Base-by-base conservation (phyloP, 2,888 invertebrate species). In the Epistrophella euchroma region DNA sequence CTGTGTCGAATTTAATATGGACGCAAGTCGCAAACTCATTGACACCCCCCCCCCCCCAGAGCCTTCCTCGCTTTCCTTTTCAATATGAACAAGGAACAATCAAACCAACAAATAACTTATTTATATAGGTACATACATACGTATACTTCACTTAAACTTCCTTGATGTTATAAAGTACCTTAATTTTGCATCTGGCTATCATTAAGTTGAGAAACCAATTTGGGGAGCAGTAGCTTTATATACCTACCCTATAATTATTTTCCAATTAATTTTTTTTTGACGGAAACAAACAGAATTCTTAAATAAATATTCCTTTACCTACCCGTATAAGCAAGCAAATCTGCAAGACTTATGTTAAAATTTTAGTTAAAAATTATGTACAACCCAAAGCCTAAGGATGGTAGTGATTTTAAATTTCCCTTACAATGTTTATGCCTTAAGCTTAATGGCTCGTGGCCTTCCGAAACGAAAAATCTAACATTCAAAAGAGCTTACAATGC, bases 361-460 rank as follows among this genome's bases (percentile, higher is more conserved):
- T n/a, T 25, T 25, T 6, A 60, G 15, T 40, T 28, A 1, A 17
- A 45, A n/a, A 50, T 52, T 62, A 90, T 91, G 90, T 91, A 90
- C 47, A 90, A 90, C 81, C 91, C 91, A 5, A 88, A 88, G 68
- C 87, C 90, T 37, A 25, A 70, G 32, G 68, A 75, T 22, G 88
- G 90, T 84, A 73, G 88, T 1, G 83, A 82, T 25, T 91, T 91
- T 88, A 88, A 88, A n/a, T 90, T 92, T 87, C 92, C 92, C 2
- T 32, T 88, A 13, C 92, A 92, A 70, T 92, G 92, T 77, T 88
- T 90, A 82, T 91, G 91, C 90, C 73, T 92, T 11, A 92, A 91
- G 81, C 60, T 91, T 4, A 92, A 92, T 84, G 92, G 92, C 1
- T 91, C 91, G 7, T 92, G 92, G 92, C 92, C 92, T 15, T 55